Conservation (phyloP, 2,113 vertebrate species). For the Ochotona curzoniae region DNA sequence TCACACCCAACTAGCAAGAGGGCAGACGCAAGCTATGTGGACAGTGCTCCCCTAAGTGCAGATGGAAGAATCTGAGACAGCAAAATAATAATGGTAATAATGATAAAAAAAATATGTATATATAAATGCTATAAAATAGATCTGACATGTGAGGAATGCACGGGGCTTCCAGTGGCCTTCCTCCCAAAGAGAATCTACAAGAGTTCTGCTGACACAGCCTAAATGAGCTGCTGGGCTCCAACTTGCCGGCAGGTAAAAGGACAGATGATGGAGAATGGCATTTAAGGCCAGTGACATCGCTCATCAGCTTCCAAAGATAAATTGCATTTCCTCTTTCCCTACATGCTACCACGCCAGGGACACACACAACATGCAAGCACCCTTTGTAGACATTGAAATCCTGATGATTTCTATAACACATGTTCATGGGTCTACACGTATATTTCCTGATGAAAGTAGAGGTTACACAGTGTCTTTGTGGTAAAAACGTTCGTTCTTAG, state of each 20-base stretch:
- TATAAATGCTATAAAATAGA: neutral
- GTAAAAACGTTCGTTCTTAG: neutral
- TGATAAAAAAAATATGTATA: no score
- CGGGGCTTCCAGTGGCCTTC: rapidly evolving
- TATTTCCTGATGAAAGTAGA: neutral
- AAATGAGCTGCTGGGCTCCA: neutral
- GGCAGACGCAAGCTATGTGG: neutral
- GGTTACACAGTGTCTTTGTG: neutral
- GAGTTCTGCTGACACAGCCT: neutral
- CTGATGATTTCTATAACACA: neutral
- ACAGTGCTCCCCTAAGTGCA: neutral
- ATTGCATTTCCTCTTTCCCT: neutral
- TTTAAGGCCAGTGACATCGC: neutral
- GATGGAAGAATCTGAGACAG: neutral
- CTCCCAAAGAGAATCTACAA: neutral
- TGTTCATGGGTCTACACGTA: neutral
- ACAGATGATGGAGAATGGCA: neutral
- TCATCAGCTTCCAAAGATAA: neutral
- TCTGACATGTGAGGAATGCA: neutral
- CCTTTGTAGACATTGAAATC: neutral
- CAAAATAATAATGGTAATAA: no score
- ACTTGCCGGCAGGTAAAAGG: neutral
- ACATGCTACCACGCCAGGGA: neutral
- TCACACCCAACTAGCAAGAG: neutral
- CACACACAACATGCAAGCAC: rapidly evolving